Conservation (phyloP, 2,113 vertebrate genomes). For the Campylomormyrus tamandua region DNA sequence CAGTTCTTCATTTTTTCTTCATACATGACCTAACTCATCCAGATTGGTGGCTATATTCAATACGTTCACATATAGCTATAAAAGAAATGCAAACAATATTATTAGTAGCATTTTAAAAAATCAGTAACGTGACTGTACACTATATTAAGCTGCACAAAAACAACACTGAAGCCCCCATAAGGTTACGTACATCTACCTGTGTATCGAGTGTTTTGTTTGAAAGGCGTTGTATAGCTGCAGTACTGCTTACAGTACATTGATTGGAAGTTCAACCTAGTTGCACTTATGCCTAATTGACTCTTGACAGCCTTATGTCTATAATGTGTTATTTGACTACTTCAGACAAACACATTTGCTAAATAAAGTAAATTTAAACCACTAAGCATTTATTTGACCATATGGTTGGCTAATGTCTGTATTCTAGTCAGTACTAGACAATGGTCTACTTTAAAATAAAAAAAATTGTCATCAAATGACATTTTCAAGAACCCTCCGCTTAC, state of each 20-base stretch:
- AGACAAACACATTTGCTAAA: neutral
- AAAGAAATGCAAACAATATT: neutral
- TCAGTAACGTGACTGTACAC: neutral
- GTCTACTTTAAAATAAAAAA: neutral
- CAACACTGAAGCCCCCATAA: neutral
- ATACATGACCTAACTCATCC: neutral
- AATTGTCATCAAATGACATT: neutral
- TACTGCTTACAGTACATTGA: neutral
- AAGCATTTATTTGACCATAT: neutral
- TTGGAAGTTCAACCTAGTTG: neutral
- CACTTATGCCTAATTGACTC: neutral
- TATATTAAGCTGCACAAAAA: neutral
- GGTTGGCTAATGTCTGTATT: neutral
- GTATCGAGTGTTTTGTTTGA: neutral
- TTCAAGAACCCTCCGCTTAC: neutral
- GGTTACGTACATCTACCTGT: neutral
- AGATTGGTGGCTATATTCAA: neutral
- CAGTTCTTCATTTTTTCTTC: neutral
- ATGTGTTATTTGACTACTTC: neutral
- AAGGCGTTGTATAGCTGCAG: neutral
- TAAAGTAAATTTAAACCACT: neutral
- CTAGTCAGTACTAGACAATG: neutral
- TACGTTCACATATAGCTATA: neutral
- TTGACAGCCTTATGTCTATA: neutral
- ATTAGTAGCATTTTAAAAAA: neutral